These are phyloP conservation scores for Megalops atlanticus DNA, from an alignment of 2,113 vertebrate genomes.

Conservation along the genomic window DNA sequence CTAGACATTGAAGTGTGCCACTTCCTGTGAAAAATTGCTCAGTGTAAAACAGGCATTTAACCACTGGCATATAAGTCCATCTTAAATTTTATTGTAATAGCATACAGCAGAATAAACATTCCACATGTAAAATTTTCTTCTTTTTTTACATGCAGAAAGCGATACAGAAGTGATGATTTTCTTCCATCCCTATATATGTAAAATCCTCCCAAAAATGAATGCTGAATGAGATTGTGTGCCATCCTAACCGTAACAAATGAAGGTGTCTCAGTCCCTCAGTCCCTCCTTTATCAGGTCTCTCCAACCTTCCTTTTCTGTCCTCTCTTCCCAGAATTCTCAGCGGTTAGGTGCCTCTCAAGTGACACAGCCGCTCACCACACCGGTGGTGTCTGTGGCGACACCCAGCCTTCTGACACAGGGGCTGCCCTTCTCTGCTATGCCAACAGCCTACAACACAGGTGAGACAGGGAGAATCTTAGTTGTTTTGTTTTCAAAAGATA, in stretches of 20 bases:
- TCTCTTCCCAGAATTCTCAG: slow-evolving; percentile 83
- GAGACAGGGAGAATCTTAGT: slow-evolving; percentile 6
- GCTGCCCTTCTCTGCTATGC: slow-evolving; percentile 75
- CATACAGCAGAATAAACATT: too few species aligned
- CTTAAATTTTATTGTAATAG: too few species aligned
- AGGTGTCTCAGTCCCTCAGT: slow-evolving; percentile 5
- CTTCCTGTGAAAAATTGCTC: too few species aligned
- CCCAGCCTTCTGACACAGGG: slow-evolving; percentile 89
- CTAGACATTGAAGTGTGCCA: neutral
- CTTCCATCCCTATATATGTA: neutral
- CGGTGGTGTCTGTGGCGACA: slow-evolving; percentile 89
- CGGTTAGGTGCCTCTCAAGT: slow-evolving; percentile 79
- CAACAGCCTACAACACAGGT: slow-evolving; percentile 78
- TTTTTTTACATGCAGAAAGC: neutral
- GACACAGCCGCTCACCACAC: slow-evolving; percentile 87
- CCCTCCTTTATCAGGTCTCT: too few species aligned
- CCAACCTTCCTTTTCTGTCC: slow-evolving; percentile 19
- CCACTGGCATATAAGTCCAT: too few species aligned
- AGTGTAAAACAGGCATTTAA: neutral
- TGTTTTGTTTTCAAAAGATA: neutral
- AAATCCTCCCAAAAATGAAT: too few species aligned
- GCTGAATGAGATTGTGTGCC: neutral
- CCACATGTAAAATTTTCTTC: too few species aligned
- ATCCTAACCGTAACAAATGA: too few species aligned
- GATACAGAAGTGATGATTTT: too few species aligned